Evolutionary conservation across 1,140 invertebrate genomes (phyloP), one percentile per base, ranked within the genome.

Genomic region (Scaptomyza montana): DNA sequence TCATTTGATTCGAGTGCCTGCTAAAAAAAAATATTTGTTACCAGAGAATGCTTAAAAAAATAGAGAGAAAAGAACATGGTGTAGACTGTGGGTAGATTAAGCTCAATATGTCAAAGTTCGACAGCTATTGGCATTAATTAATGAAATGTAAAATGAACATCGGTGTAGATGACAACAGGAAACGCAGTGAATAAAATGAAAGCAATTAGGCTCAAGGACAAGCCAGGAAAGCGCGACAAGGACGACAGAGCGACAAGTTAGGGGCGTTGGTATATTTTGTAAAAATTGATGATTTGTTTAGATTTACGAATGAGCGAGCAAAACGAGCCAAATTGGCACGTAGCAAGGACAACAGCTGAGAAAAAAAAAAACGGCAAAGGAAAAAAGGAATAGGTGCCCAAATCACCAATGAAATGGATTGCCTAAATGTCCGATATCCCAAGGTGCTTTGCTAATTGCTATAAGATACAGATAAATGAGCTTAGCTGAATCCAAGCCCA

Each of bases 251-350:
- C 45, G 73, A 46, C 39, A 33, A 43, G 39, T 12, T n/a, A 12
- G 39, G 3, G 5, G 12, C 39, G 39, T 5, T 51, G 72, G 63
- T 84, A 84, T 85, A 89, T 89, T 89, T 89, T 89, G 85, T 89
- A 79, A 89, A 89, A 89, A 89, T 89, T 89, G 85, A 89, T 89
- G 84, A 89, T 89, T 89, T 89, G 84, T 89, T 89, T 89, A 89
- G 84, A 89, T 89, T 89, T 89, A 89, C 84, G 84, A 89, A 89
- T 84, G 84, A 75, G 79, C 85, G 80, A 75, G 78, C 84, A 89
- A 89, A 89, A 80, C 80, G 84, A 78, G 64, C 85, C 85, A 89
- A 89, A 87, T 87, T 89, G 84, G 84, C 84, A 87, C 76, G 84
- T 84, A 82, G 76, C 71, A 63, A 72, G 76, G 62, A 77, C 68